Evolutionary conservation across 2,113 vertebrate species (phyloP).

Genomic region (Illadopsis cleaveri): DNA sequence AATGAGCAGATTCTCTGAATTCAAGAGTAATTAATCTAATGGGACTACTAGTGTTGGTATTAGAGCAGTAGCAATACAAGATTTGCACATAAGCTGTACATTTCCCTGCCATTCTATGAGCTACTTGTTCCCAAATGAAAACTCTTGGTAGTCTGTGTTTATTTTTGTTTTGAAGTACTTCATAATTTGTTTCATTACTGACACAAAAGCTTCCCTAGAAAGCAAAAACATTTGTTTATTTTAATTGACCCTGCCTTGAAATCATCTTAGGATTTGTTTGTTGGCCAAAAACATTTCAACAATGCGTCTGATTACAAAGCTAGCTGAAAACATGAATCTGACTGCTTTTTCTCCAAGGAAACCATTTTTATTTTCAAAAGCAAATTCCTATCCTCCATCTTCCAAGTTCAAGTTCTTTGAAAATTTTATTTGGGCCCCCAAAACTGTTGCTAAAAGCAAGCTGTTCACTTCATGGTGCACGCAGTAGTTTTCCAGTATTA

Average conservation of each 20-base stretch:
- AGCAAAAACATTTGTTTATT: constrained; percentile 1
- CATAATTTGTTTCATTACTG: constrained; percentile 14
- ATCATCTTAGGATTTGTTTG: not conserved
- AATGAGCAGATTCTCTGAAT: constrained; percentile 3
- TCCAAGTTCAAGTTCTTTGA: not conserved
- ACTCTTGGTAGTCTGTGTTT: not conserved
- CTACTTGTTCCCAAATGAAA: constrained; percentile 6
- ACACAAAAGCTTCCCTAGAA: constrained; percentile 6
- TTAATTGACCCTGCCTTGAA: constrained; percentile 32
- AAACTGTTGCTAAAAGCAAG: not conserved
- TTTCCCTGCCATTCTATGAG: not conserved
- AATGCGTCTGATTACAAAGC: not conserved
- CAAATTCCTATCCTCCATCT: accelerated
- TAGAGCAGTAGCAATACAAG: not conserved
- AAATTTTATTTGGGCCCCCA: not conserved
- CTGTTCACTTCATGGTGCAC: not conserved
- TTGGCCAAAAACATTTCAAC: not conserved
- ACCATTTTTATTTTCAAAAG: not conserved
- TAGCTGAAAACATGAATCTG: not conserved
- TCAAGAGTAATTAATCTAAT: constrained; percentile 20
- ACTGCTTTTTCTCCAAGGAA: not conserved
- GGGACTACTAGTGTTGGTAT: not conserved
- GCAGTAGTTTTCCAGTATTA: not conserved
- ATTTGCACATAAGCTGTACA: not conserved
- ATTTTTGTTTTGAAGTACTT: constrained; percentile 4